Evolutionary conservation across 2,888 invertebrate species (phyloP), one percentile per base, ranked within the genome.

Genomic region (Amorpha juglandis): DNA sequence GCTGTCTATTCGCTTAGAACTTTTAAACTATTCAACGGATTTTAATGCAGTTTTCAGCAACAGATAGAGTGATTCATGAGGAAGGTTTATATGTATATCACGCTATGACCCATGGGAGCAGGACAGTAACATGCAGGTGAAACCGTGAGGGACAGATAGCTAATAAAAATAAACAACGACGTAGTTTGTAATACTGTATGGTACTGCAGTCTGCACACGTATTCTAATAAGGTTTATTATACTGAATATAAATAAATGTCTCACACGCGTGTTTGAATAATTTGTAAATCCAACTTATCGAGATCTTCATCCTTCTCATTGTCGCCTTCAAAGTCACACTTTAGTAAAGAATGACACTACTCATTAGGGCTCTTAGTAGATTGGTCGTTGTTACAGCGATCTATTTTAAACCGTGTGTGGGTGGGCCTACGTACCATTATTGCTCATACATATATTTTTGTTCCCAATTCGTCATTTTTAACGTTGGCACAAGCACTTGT

Each of bases 321-420:
- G 62, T 68, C 65, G 68, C 67, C 67, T 19, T 48, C 19, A 33
- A 63, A 73, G 70, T 63, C 69, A 6, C 6, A 66, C 53, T 45
- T 63, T 35, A 35, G 16, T n/a, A 53, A 11, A 66, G 19, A 63
- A 53, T 35, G 53, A 27, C 11, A 16, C 69, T 66, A 65, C n/a
- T 16, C 35, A 27, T 63, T 63, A 65, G 48, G 51, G 58, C 19
- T 45, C 67, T 45, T 27, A 33, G 50, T 45, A 52, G 55, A 48
- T 63, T 64, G 62, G 67, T 52, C 63, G 65, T 66, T 48, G 62
- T 33, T 51, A 52, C 45, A 19, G 63, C 65, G 45, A 75, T 78
- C 80, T 89, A 90, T 89, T 86, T 88, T 76, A 73, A 80, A 76
- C 74, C 69, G 64, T 73, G 76, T 74, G 89, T 90, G 80, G 89